These are phyloP conservation scores for Plebejus melissa DNA, from an alignment of 2,888 invertebrate species.

Conservation along the genomic window DNA sequence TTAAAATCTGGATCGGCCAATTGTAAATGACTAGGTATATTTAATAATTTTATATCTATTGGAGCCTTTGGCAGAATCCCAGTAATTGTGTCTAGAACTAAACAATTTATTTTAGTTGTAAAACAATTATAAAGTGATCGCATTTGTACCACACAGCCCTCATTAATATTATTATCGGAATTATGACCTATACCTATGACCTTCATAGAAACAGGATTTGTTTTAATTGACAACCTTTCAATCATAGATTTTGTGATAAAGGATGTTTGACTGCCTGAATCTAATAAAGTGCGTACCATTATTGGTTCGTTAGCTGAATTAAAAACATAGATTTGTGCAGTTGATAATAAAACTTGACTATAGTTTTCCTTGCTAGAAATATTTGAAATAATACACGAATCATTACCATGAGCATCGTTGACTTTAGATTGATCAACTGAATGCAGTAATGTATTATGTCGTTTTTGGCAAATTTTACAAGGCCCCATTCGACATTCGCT, in stretches of 20 bases:
- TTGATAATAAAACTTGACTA: too few species aligned
- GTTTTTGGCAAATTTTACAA: constrained; percentile 32
- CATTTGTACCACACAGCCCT: not conserved
- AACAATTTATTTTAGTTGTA: not conserved
- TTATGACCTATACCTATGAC: not conserved
- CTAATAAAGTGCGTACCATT: too few species aligned
- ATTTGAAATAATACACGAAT: too few species aligned
- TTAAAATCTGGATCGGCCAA: constrained; percentile 36
- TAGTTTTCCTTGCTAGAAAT: too few species aligned
- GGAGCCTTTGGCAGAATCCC: constrained; percentile 26
- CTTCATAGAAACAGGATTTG: not conserved
- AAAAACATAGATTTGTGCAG: too few species aligned
- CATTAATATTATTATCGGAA: not conserved
- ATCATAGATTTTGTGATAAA: constrained; percentile 5
- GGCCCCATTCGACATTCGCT: constrained; percentile 33
- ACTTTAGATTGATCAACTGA: too few species aligned
- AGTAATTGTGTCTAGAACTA: constrained; percentile 5
- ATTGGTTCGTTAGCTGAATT: too few species aligned
- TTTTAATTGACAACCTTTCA: not conserved
- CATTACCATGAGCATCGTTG: too few species aligned
- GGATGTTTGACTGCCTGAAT: too few species aligned
- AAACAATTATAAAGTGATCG: not conserved
- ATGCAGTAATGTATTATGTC: constrained; percentile 31
- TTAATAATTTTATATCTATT: constrained; percentile 22
- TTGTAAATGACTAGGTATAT: constrained; percentile 32